These are phyloP conservation scores for Magallana gigas DNA, from an alignment of 1,140 invertebrate species.

Conservation along the genomic window DNA sequence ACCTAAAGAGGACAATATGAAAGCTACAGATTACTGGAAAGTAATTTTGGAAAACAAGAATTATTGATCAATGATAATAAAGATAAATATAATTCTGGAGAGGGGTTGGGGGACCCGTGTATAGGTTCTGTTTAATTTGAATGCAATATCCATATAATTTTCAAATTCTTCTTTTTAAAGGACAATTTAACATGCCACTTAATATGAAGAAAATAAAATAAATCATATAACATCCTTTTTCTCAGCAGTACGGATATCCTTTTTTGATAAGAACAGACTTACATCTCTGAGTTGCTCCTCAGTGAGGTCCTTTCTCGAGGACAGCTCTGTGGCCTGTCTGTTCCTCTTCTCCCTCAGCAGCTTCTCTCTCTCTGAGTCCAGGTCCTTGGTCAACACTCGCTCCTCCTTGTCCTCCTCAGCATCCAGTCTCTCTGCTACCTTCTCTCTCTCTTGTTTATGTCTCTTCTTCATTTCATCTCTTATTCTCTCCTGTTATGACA, in stretches of 20 bases:
- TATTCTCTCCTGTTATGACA: slow-evolving; percentile 64
- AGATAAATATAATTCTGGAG: no score
- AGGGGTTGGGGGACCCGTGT: no score
- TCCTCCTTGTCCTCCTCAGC: slow-evolving; percentile 67
- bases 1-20: no score
- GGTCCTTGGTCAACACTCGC: slow-evolving; percentile 58
- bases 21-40: no score
- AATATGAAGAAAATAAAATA: no score
- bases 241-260: background rate
- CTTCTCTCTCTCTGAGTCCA: slow-evolving; percentile 68
- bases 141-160: no score
- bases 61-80: no score
- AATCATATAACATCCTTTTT: no score
- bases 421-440: slow-evolving; percentile 65
- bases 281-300: slow-evolving; percentile 72
- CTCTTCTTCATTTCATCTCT: slow-evolving; percentile 71
- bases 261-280: slow-evolving; percentile 38
- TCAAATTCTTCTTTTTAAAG: no score
- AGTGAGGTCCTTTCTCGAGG: slow-evolving; percentile 71
- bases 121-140: no score
- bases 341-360: slow-evolving; percentile 72
- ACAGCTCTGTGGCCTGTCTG: slow-evolving; percentile 73
- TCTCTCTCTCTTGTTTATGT: slow-evolving; percentile 70
- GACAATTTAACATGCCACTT: no score
- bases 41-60: no score